Evolutionary conservation across 2,888 invertebrate genomes (phyloP).

Genomic region (Lithosia quadra): DNA sequence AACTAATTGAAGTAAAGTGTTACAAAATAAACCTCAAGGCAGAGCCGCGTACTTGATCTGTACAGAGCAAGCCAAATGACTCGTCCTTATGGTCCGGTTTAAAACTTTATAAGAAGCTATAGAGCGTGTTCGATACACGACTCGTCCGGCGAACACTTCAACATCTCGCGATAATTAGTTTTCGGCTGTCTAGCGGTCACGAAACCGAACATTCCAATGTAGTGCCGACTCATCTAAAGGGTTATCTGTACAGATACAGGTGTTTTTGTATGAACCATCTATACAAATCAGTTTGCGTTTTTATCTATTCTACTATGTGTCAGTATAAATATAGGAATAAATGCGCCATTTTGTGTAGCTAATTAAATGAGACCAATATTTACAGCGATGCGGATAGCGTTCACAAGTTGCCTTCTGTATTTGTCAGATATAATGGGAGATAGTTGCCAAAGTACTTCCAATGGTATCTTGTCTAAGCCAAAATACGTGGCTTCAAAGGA

Average conservation of each 20-base stretch:
- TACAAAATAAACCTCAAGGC: slow-evolving; percentile 25
- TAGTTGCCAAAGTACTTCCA: slow-evolving; percentile 65
- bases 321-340: background rate
- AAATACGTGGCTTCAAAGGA: slow-evolving; percentile 47
- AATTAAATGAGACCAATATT: slow-evolving; percentile 63
- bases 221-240: slow-evolving; percentile 74
- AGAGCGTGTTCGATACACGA: slow-evolving; percentile 42
- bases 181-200: slow-evolving; percentile 74
- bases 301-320: slow-evolving; percentile 12
- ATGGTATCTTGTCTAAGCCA: slow-evolving; percentile 58
- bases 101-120: slow-evolving; percentile 35
- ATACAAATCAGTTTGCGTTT: slow-evolving; percentile 65
- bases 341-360: background rate
- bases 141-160: slow-evolving; percentile 56
- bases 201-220: slow-evolving; percentile 73
- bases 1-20: slow-evolving; percentile 16
- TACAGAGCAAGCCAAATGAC: slow-evolving; percentile 32
- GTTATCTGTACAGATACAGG: slow-evolving; percentile 69
- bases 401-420: slow-evolving; percentile 59
- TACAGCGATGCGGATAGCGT: slow-evolving; percentile 61
- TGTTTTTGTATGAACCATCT: slow-evolving; percentile 70
- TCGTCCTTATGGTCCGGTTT: slow-evolving; percentile 21
- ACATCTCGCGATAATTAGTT: slow-evolving; percentile 75
- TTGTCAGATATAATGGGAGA: slow-evolving; percentile 54
- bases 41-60: slow-evolving; percentile 11